These are phyloP conservation scores for Callopanchax toddi DNA, from an alignment of 2,113 vertebrate genomes.

Conservation along the genomic window DNA sequence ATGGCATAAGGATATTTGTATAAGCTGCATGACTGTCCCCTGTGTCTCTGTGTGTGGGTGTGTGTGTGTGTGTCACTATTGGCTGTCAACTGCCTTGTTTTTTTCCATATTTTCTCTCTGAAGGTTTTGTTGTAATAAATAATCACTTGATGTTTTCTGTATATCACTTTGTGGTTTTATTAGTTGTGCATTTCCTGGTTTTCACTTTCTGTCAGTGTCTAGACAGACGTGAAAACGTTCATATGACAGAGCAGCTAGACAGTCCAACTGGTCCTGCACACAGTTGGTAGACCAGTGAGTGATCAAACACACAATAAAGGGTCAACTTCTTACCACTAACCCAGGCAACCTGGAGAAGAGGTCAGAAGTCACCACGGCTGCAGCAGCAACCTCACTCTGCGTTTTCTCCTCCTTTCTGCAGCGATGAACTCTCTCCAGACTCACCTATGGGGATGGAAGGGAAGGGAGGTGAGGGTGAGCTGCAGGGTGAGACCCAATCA, in stretches of 20 bases:
- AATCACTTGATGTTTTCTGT: slow-evolving; percentile 21
- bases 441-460: slow-evolving; percentile 79
- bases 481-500: slow-evolving; percentile 80
- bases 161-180: slow-evolving; percentile 44
- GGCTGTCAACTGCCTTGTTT: slow-evolving; percentile 58
- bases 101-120: slow-evolving; percentile 45
- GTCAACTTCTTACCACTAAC: slow-evolving; percentile 65
- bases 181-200: slow-evolving; percentile 42
- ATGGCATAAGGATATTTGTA: slow-evolving; percentile 22
- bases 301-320: slow-evolving; percentile 42
- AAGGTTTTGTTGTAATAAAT: slow-evolving; percentile 52
- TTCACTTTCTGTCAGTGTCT: slow-evolving; percentile 61
- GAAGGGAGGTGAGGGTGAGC: slow-evolving; percentile 84
- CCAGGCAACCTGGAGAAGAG: slow-evolving; percentile 77
- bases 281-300: slow-evolving; percentile 50
- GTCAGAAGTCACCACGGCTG: slow-evolving; percentile 77
- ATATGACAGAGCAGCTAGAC: slow-evolving; percentile 58
- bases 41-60: slow-evolving; percentile 65
- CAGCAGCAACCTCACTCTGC: slow-evolving; percentile 82
- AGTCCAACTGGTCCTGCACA: slow-evolving; percentile 40
- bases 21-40: slow-evolving; percentile 73
- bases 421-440: slow-evolving; percentile 79
- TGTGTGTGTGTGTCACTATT: slow-evolving; percentile 56
- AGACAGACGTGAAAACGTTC: slow-evolving; percentile 64
- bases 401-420: slow-evolving; percentile 86